phyloP scores from a whole-genome alignment of 2,888 invertebrate genomes.

The Caenorhabditis japonica region DNA sequence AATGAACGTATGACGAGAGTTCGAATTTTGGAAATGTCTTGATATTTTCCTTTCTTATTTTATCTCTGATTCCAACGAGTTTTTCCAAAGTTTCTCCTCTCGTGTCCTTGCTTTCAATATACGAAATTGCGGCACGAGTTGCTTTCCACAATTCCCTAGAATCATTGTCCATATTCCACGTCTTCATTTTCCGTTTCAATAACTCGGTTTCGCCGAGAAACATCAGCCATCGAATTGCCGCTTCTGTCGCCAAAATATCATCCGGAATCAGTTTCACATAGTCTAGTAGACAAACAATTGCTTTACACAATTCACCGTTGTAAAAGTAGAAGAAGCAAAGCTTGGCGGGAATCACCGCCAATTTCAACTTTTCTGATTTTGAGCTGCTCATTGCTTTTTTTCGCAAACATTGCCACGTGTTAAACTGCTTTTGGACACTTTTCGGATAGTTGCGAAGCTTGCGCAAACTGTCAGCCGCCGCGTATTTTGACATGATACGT shows the following conservation, averaged over 20 bases:
- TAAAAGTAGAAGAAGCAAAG: slow-evolving; percentile 23
- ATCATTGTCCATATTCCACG: slow-evolving; percentile 14
- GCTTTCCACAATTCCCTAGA: slow-evolving; percentile 10
- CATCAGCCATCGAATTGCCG: slow-evolving; percentile 35
- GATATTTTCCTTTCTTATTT: slow-evolving; percentile 18
- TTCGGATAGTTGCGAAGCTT: slow-evolving; percentile 7
- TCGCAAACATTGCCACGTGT: slow-evolving; percentile 11
- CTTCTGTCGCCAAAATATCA: slow-evolving; percentile 22
- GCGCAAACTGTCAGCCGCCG: slow-evolving; percentile 6
- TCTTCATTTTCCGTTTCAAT: slow-evolving; percentile 25
- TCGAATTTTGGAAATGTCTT: slow-evolving; percentile 28
- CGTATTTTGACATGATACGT: slow-evolving; percentile 32
- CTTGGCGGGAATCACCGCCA: slow-evolving; percentile 16
- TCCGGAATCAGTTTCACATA: slow-evolving; percentile 28
- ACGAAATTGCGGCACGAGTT: not conserved
- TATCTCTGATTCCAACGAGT: slow-evolving; percentile 11
- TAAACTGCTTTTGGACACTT: slow-evolving; percentile 9
- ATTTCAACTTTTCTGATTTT: not conserved
- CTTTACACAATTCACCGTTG: slow-evolving; percentile 40
- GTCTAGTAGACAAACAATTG: slow-evolving; percentile 33
- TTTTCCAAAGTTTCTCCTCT: slow-evolving; percentile 7
- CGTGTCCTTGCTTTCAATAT: not conserved
- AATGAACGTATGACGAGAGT: slow-evolving; percentile 19
- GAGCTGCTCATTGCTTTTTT: slow-evolving; percentile 11
- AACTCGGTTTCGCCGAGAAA: slow-evolving; percentile 48